Conservation (phyloP, 2,797 vertebrate genomes). For the Sebastolobus alascanus region DNA sequence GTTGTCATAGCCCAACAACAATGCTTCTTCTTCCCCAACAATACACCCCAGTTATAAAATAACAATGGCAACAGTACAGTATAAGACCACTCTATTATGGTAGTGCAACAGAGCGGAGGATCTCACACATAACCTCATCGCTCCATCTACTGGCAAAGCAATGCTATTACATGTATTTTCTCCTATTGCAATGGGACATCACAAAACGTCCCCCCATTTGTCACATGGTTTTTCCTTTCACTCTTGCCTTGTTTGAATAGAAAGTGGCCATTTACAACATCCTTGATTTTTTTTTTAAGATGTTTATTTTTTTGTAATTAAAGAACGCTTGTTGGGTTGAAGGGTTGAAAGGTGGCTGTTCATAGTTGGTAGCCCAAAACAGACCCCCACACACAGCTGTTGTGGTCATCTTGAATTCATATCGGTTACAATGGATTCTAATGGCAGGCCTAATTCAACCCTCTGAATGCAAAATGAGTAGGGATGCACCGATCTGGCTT, state of each 20-base stretch:
- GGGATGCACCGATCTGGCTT: no score
- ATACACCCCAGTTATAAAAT: background rate
- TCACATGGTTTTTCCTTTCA: background rate
- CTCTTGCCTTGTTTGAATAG: background rate
- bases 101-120: no score
- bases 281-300: background rate
- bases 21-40: background rate
- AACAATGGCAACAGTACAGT: background rate
- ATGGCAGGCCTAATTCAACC: background rate
- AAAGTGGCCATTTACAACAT: background rate
- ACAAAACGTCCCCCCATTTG: background rate
- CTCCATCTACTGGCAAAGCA: constrained; percentile 29
- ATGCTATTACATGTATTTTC: background rate
- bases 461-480: background rate
- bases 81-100: background rate
- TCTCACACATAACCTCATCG: background rate
- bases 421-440: background rate
- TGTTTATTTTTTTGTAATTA: background rate
- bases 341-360: background rate
- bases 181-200: background rate
- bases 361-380: no score
- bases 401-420: background rate
- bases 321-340: background rate
- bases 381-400: no score
- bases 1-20: background rate